Conservation (phyloP, 2,113 vertebrate genomes). For the Sorex fumeus region DNA sequence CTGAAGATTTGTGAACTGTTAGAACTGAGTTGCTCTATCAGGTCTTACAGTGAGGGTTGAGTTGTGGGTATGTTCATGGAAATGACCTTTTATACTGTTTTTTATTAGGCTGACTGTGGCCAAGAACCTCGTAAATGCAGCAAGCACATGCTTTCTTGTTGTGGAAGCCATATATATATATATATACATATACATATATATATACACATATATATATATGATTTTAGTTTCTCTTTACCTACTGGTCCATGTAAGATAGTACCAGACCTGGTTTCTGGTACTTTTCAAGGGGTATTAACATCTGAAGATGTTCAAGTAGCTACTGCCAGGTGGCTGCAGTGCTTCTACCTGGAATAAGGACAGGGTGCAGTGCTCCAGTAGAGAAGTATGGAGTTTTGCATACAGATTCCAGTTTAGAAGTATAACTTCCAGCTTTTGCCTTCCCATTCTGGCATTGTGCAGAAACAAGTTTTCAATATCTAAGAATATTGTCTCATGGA, state of each 20-base stretch:
- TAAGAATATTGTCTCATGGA: constrained; percentile 12
- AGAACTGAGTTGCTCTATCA: constrained; percentile 66
- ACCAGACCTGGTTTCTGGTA: constrained; percentile 19
- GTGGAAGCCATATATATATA: constrained; percentile 7
- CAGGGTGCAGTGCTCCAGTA: constrained; percentile 6
- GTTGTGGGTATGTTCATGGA: constrained; percentile 51
- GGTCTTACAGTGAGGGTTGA: constrained; percentile 58
- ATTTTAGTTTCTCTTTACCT: constrained; percentile 45
- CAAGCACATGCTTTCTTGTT: constrained; percentile 12
- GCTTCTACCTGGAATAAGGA: constrained; percentile 46
- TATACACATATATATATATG: constrained; percentile 44
- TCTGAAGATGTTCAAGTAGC: constrained; percentile 25
- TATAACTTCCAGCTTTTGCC: constrained; percentile 17
- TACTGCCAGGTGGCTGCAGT: background rate
- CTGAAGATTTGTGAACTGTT: constrained; percentile 54
- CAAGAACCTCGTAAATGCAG: constrained; percentile 1
- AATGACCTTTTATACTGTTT: constrained; percentile 62
- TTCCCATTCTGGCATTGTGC: constrained; percentile 57
- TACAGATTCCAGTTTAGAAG: constrained; percentile 47
- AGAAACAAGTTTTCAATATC: constrained; percentile 40
- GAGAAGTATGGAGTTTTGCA: constrained; percentile 11
- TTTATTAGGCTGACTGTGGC: constrained; percentile 57
- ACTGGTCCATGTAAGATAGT: background rate
- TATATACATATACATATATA: no score
- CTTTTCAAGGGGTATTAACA: background rate